A percentile compares a stretch with the other conserved stretches of the same genome.
Evolutionary conservation across 2,797 vertebrate genomes (phyloP).

Genomic region (Bovichtus variegatus): DNA sequence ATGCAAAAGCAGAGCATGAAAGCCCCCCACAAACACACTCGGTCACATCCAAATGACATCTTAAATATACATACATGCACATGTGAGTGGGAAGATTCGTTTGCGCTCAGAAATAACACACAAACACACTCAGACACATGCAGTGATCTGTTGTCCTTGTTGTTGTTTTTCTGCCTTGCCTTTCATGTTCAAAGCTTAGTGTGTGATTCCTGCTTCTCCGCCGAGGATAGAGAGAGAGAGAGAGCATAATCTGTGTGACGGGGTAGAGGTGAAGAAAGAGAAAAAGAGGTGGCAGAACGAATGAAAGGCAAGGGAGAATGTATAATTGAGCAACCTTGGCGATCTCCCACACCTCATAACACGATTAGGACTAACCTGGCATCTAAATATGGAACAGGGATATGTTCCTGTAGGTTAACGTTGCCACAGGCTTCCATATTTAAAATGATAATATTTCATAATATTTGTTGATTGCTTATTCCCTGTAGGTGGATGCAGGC

Average conservation of each 20-base stretch:
- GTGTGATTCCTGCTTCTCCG: slow-evolving; percentile 74
- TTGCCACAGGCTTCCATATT: slow-evolving; percentile 66
- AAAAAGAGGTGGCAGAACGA: slow-evolving; percentile 78
- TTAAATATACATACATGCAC: slow-evolving; percentile 63
- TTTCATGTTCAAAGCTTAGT: slow-evolving; percentile 87
- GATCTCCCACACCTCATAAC: slow-evolving; percentile 76
- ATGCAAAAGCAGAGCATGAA: slow-evolving; percentile 60
- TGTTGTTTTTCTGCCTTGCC: slow-evolving; percentile 77
- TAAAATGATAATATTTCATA: slow-evolving; percentile 73
- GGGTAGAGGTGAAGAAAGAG: slow-evolving; percentile 79
- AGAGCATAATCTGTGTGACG: slow-evolving; percentile 80
- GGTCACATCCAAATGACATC: slow-evolving; percentile 53
- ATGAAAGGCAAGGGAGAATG: slow-evolving; percentile 78
- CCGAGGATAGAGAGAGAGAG: slow-evolving; percentile 71
- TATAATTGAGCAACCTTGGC: slow-evolving; percentile 83
- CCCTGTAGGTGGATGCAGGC: slow-evolving; percentile 58
- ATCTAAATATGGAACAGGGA: slow-evolving; percentile 77
- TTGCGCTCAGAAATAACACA: slow-evolving; percentile 50
- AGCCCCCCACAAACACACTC: slow-evolving; percentile 43
- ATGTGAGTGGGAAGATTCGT: slow-evolving; percentile 44
- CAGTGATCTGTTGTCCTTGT: slow-evolving; percentile 76
- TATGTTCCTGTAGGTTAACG: slow-evolving; percentile 67
- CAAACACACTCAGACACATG: slow-evolving; percentile 62
- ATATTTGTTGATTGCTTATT: slow-evolving; percentile 70
- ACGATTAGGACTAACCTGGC: slow-evolving; percentile 83